Percentiles rank a stretch among this genome's conserved stretches.
phyloP scores from a whole-genome alignment of 1,140 invertebrate species.

The Eumaeus atala region DNA sequence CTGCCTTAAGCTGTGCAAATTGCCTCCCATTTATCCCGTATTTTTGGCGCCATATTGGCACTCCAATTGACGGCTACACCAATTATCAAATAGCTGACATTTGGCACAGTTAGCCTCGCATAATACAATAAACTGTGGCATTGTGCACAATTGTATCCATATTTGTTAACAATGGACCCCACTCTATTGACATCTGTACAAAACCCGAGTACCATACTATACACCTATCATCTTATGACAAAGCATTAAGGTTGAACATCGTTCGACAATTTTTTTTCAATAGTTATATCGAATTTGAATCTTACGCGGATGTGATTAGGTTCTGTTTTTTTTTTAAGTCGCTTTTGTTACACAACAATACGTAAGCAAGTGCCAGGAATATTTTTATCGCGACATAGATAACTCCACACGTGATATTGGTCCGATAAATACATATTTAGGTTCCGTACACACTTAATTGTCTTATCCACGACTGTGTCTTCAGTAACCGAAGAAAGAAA shows the following conservation, averaged over 20 bases:
- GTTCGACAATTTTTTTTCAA: background rate
- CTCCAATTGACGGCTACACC: conserved; percentile 20
- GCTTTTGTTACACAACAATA: too few relatives aligned
- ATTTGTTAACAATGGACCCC: conserved; percentile 52
- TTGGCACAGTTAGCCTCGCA: conserved; percentile 21
- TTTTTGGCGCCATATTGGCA: conserved; percentile 1
- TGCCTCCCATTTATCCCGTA: background rate
- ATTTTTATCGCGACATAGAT: too few relatives aligned
- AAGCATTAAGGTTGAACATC: background rate
- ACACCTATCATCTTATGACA: background rate
- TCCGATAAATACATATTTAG: too few relatives aligned
- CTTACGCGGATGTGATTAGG: background rate
- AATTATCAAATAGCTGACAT: conserved; percentile 54
- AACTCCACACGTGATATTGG: too few relatives aligned
- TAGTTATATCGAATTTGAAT: background rate
- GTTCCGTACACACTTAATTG: too few relatives aligned
- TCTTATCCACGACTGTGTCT: too few relatives aligned
- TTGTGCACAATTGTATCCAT: conserved; percentile 56
- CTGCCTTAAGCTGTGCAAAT: too few relatives aligned
- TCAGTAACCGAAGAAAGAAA: too few relatives aligned
- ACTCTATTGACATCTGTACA: conserved; percentile 48
- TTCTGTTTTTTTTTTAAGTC: too few relatives aligned
- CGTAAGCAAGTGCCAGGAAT: too few relatives aligned
- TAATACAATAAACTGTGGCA: conserved; percentile 51
- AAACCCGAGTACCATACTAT: conserved; percentile 9